A percentile compares a stretch with the other conserved stretches of the same genome.
phyloP scores from a whole-genome alignment of 2,113 vertebrate genomes.

The Asarcornis scutulata region DNA sequence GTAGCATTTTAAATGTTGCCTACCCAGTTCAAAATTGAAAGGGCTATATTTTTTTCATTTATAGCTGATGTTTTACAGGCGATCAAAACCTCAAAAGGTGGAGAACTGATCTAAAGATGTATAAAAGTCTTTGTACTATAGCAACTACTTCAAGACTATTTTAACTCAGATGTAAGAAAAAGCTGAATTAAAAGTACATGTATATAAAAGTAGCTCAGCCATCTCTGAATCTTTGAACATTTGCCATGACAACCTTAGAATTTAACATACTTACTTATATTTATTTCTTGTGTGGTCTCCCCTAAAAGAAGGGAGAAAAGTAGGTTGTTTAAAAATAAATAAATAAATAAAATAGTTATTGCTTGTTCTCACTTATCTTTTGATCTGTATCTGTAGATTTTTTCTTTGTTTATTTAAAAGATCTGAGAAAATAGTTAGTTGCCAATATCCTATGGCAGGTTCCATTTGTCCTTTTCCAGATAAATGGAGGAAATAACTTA shows the following conservation, averaged over 20 bases:
- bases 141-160: background rate
- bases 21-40: background rate
- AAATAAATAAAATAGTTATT: background rate
- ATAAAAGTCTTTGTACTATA: background rate
- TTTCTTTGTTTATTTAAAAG: background rate
- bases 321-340: too few relatives aligned
- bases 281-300: background rate
- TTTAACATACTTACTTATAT: background rate
- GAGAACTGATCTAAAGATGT: background rate
- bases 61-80: background rate
- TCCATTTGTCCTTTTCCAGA: background rate
- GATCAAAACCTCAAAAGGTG: background rate
- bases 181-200: background rate
- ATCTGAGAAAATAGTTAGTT: background rate
- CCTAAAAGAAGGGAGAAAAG: background rate
- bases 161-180: background rate
- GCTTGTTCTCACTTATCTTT: background rate
- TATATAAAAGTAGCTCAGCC: background rate
- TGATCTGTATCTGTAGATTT: background rate
- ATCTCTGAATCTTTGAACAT: background rate
- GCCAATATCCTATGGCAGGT: accelerated
- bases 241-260: background rate
- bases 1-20: background rate
- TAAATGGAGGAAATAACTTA: background rate
- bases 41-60: background rate